Evolutionary conservation across 2,797 vertebrate species (phyloP), one percentile per base, ranked within the genome.

Genomic region (Gallinago solitaria): DNA sequence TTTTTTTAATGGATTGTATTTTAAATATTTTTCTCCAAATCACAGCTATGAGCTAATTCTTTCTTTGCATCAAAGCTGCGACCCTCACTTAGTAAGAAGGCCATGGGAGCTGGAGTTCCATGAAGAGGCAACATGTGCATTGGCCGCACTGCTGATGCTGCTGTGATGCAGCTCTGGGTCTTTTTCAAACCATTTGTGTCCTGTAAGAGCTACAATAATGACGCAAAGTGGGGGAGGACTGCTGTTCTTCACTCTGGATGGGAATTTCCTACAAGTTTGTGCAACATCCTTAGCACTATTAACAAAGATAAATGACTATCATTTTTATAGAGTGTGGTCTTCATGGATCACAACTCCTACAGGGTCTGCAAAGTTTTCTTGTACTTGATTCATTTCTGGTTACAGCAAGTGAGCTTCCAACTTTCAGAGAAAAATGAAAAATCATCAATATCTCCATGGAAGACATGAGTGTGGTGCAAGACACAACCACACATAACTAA

Each of bases 251-350:
- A 28, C 48, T 11, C 21, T 35, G 56, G 43, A 28, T 79, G 74
- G 88, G 83, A 93, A 93, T 92, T 90, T 95, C 93, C 76, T 86
- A 37, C 35, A n/a, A 71, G 50, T 89, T 95, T 90, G 54, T 90
- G 86, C 86, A 93, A 96, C 59, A 74, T 76, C 47, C 74, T 90
- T 59, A 65, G 16, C 7, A 2, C 9, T 64, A 47, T 43, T 90
- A 78, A 79, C 41, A 67, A 78, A 87, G 69, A 93, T 39, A 91
- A 94, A 83, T 28, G 1, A 50, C 39, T 69, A 45, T 47, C 1
- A 11, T 69, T 93, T 83, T 89, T 63, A 33, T 39, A 27, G 32
- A 30, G 11, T 16, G 11, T 33, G 63, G 19, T 89, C 12, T 82
- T 69, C 35, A 56, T n/a, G 41, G 47, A 37, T 70, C 61, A 56